A percentile compares a stretch with the other conserved stretches of the same genome.
These are phyloP conservation scores for Ichneumoninae sp. DNA, from an alignment of 2,888 invertebrate genomes.

Conservation along the genomic window DNA sequence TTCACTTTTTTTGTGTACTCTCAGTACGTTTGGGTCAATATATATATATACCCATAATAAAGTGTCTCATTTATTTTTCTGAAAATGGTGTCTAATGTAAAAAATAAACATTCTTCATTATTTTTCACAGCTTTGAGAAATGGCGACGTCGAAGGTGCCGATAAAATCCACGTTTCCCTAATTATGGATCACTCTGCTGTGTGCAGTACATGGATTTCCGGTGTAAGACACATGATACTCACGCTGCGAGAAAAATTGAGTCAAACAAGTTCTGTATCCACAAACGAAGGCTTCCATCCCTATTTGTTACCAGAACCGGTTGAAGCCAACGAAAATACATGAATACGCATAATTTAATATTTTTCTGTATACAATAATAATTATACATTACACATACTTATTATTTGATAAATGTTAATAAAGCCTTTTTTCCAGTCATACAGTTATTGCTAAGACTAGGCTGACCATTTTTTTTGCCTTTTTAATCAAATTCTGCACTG, in stretches of 20 bases:
- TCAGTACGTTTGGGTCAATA: neutral
- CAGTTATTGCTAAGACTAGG: neutral
- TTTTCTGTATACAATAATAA: constrained; percentile 10
- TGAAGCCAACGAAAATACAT: neutral
- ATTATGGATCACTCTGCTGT: constrained; percentile 87
- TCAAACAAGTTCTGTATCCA: neutral
- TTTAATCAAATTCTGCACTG: neutral
- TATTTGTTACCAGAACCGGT: constrained; percentile 54
- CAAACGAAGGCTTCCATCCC: constrained; percentile 13
- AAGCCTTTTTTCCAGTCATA: neutral
- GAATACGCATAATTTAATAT: constrained; percentile 15
- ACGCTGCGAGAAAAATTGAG: constrained; percentile 73
- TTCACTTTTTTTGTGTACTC: neutral
- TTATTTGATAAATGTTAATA: constrained; percentile 27
- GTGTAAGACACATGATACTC: constrained; percentile 86
- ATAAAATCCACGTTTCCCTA: constrained; percentile 86
- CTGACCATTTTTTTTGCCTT: neutral
- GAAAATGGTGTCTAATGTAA: neutral
- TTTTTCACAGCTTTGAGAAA: constrained; percentile 84
- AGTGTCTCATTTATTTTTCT: no score
- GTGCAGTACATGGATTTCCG: constrained; percentile 88
- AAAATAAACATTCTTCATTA: constrained; percentile 17
- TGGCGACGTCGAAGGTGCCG: constrained; percentile 85
- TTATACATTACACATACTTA: constrained; percentile 2
- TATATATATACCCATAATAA: no score